phyloP scores from a whole-genome alignment of 2,797 vertebrate genomes.

The Falco novaeseelandiae region DNA sequence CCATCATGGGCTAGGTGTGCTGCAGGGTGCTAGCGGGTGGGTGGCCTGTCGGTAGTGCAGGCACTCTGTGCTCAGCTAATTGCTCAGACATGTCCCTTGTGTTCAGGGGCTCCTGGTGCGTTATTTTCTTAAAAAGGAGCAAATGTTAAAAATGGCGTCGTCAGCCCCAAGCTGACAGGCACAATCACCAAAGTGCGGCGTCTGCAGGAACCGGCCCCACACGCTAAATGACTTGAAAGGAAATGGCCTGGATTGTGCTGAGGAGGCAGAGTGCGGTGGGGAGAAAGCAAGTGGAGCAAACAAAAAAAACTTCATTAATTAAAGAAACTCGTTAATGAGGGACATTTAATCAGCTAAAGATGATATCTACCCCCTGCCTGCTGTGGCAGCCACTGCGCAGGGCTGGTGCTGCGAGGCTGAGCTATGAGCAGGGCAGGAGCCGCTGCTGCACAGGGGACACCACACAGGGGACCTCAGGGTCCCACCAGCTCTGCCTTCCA shows the following conservation, averaged over 20 bases:
- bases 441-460: accelerated
- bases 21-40: accelerated
- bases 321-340: slow-evolving; percentile 81
- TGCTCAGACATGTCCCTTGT: neutral
- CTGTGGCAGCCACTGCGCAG: neutral
- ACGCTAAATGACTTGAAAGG: slow-evolving; percentile 71
- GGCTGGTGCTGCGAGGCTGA: neutral
- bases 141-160: slow-evolving; percentile 62
- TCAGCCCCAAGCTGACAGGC: slow-evolving; percentile 71
- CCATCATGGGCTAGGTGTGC: accelerated
- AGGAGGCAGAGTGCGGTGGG: slow-evolving; percentile 77
- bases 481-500: neutral
- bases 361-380: slow-evolving; percentile 56
- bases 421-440: accelerated
- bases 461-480: accelerated
- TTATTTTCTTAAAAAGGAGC: slow-evolving; percentile 37
- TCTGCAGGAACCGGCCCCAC: slow-evolving; percentile 73
- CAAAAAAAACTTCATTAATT: slow-evolving; percentile 83
- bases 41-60: accelerated
- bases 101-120: accelerated
- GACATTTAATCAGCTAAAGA: slow-evolving; percentile 81
- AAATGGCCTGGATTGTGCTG: slow-evolving; percentile 80
- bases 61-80: neutral
- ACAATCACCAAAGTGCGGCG: slow-evolving; percentile 74
- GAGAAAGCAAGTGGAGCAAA: slow-evolving; percentile 77